phyloP scores from a whole-genome alignment of 2,113 vertebrate genomes.

The Gyps fulvus region DNA sequence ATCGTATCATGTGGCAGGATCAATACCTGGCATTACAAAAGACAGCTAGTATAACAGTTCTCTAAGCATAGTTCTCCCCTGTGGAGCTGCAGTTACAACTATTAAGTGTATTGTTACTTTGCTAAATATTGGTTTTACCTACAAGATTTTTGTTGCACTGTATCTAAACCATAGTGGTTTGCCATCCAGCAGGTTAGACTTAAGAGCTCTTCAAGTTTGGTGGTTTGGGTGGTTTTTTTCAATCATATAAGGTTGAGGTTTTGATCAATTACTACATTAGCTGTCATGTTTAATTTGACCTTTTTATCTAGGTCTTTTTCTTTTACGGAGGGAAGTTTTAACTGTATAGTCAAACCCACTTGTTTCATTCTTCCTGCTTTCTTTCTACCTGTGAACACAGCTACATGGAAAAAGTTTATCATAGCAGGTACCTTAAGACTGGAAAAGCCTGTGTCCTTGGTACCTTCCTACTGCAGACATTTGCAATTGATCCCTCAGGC shows the following conservation, averaged over 20 bases:
- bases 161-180: background rate
- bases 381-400: background rate
- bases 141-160: background rate
- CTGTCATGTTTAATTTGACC: background rate
- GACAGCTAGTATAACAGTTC: background rate
- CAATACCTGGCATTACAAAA: background rate
- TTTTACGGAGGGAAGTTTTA: background rate
- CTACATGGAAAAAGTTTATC: background rate
- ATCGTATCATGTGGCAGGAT: background rate
- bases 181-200: background rate
- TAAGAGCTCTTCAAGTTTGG: background rate
- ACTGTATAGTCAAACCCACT: background rate
- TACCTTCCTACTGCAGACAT: background rate
- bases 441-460: background rate
- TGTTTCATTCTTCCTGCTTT: background rate
- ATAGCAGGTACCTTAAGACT: background rate
- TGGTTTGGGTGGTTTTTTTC: fast-evolving
- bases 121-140: background rate
- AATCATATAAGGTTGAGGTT: fast-evolving
- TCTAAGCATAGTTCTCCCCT: background rate
- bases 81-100: background rate
- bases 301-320: background rate
- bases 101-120: background rate
- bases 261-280: background rate
- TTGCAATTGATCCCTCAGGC: background rate